Evolutionary conservation across 2,113 vertebrate genomes (phyloP).

Genomic region (Desmodus rotundus): DNA sequence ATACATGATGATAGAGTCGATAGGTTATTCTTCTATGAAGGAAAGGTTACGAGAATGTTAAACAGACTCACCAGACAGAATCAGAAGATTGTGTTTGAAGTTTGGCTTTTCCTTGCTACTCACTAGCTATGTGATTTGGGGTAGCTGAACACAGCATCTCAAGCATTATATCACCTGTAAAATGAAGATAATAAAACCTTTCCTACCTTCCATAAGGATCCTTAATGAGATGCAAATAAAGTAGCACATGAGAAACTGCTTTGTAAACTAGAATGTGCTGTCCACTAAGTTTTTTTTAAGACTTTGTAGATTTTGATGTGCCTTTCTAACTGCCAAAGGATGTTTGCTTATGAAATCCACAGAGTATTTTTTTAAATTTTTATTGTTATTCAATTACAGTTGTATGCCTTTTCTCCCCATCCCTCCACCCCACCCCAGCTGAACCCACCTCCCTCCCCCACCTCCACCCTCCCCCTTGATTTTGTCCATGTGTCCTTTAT

Average conservation of each 20-base stretch:
- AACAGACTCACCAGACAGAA: background rate
- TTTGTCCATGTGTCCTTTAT: too few relatives aligned
- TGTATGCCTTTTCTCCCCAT: too few relatives aligned
- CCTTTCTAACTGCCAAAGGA: background rate
- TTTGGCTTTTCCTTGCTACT: background rate
- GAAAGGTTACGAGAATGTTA: background rate
- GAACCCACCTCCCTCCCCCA: too few relatives aligned
- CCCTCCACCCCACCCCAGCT: too few relatives aligned
- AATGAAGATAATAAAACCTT: background rate
- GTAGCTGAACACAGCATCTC: background rate
- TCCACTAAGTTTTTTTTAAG: background rate
- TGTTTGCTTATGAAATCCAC: background rate
- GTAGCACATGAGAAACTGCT: background rate
- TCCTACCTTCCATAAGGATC: background rate
- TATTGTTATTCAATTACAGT: too few relatives aligned
- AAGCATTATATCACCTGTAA: background rate
- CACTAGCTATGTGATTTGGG: background rate
- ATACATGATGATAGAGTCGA: background rate
- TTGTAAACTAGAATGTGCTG: background rate
- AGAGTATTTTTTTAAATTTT: background rate
- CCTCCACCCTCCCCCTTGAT: too few relatives aligned
- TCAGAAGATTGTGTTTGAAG: background rate
- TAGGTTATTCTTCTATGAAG: background rate
- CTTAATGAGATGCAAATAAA: conserved; percentile 9
- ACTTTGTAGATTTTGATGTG: background rate